phyloP scores from a whole-genome alignment of 2,113 vertebrate genomes.

The Elephas maximus region DNA sequence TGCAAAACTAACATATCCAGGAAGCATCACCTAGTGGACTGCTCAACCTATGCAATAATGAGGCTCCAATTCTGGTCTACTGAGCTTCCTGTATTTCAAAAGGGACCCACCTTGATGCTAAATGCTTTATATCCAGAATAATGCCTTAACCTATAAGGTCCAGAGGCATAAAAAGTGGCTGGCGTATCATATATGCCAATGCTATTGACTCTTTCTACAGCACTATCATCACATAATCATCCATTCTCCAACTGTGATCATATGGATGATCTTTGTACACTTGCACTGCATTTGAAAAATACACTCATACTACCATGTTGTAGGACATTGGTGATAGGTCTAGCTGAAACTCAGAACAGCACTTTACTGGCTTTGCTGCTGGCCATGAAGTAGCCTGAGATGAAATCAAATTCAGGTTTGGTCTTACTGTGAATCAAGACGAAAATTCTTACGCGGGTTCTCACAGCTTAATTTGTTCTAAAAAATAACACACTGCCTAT shows the following conservation, averaged over 20 bases:
- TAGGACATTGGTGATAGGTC: not conserved
- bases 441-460: not conserved
- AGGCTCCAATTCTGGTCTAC: no score
- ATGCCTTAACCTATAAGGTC: no score
- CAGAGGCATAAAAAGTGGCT: no score
- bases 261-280: not conserved
- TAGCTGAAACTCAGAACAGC: not conserved
- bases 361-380: not conserved
- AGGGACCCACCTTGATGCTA: no score
- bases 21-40: no score
- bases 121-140: no score
- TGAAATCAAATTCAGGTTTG: not conserved
- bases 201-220: not conserved
- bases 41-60: no score
- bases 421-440: conserved; percentile 14
- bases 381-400: not conserved
- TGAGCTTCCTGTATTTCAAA: no score
- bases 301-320: not conserved
- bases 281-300: not conserved
- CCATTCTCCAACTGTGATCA: not conserved
- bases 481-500: not conserved
- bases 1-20: no score
- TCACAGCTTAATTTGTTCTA: conserved; percentile 5
- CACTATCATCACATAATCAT: not conserved
- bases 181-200: no score